Base-by-base conservation (phyloP, 2,888 invertebrate species). In the Melipona beecheii region DNA sequence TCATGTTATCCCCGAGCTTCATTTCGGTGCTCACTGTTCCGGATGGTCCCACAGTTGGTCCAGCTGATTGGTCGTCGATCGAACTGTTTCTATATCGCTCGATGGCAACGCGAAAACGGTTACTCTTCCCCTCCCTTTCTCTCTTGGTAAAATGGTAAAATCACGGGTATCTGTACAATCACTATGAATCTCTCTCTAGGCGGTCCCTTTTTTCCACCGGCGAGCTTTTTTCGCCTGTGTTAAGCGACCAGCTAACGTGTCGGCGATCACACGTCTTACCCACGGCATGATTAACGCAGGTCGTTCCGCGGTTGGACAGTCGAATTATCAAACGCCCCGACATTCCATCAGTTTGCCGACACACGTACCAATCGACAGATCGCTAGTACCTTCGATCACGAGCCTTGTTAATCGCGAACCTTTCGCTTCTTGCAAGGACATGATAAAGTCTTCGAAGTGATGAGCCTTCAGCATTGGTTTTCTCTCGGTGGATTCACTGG, bases 1-100 rank as follows among this genome's bases (percentile, higher is more conserved):
- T 91, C 91, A 93, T 91, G 75, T 92, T 93, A 89, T 93, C 92
- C 75, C 93, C 92, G 50, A 92, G 90, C 88, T 93, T 93, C 93
- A 93, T 93, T 80, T 88, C 89, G 89, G 68, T 72, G 83, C 50
- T 50, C 60, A 27, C 17, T 68, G 60, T 60, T 71, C 49, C 49
- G 21, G 27, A 62, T 75, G 83, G 79, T 82, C 87, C 83, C 76
- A 65, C 65, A 43, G 75, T 65, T 54, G 69, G 70, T 17, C 36
- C 69, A 49, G 66, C 60, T 43, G 58, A 21, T 56, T 49, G 50
- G 73, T 31, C 24, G 43, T 17, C 31, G 58, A 24, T 27, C 52
- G 65, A 65, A 5, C 1, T 43, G 52, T 11, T 24, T 13, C 19
- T 11, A 24, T 9, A 56, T 24, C n/a, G 58, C 4, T 71, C 43